Evolutionary conservation across 1,140 invertebrate species (phyloP), one percentile per base, ranked within the genome.

Genomic region (Lutraria rhynchaena): DNA sequence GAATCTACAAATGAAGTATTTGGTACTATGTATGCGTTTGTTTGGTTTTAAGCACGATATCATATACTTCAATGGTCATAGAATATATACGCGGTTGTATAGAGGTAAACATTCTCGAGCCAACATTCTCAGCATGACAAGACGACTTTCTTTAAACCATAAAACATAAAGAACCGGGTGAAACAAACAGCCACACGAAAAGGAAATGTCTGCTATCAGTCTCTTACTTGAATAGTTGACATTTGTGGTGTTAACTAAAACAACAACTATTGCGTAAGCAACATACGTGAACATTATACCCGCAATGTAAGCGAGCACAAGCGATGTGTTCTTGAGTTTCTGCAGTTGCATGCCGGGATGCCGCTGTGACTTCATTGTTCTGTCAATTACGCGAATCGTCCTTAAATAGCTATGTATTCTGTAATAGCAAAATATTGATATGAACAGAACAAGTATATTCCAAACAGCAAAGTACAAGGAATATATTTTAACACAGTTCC

Each of bases 131-230:
- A 70, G 24, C 3, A 70, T 24, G 11, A 51, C 3, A 17, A 70
- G 17, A 17, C 67, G 37, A 17, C 67, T 51, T n/a, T 70, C 67
- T 31, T 53, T 53, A 9, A 31, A 70, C 67, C 67, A 70, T 1
- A 70, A 31, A 19, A 70, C 49, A 41, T 70, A 70, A 2, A 70
- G 67, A 55, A 70, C 49, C 19, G 67, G 67, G n/a, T 70, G 9
- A 17, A 70, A 31, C 15, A 70, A 35, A 19, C 24, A 51, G 22
- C 33, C 44, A 17, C 5, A 29, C 9, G 53, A 1, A 13, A 29
- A 31, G 44, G 53, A 29, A 19, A 44, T 17, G 17, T 70, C 49
- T 13, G 53, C 5, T 2, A 41, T 3, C 17, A 70, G 19, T 49
- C 33, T 1, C 13, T 31, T 19, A 9, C 19, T 55, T 3, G 13